Base-by-base conservation (phyloP, 1,140 invertebrate species). In the Brachionus asplanchnoidis region DNA sequence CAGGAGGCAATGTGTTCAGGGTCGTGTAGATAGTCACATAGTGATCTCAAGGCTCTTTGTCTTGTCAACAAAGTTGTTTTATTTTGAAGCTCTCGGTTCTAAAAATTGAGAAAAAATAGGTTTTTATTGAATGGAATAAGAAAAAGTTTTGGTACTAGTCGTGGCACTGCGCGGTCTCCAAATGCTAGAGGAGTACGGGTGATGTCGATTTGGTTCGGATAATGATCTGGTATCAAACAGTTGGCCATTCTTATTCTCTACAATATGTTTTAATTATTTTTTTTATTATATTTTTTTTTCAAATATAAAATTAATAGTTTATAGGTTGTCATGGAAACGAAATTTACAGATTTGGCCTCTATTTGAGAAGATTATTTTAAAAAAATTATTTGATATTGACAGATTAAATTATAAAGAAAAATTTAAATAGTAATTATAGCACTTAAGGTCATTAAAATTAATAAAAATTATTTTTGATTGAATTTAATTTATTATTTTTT, bases 11-110 rank as follows among this genome's bases (percentile, higher is more conserved):
- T 89, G 84, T 90, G 87, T 86, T 90, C 89, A 23, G 89, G 89
- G 85, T 90, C 90, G 86, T 90, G 90, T 26, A 90, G 85, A 86
- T 89, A 88, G 78, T 90, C 89, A 87, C 87, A 89, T 56, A 90
- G 85, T 77, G 89, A 87, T 88, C 88, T 88, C 32, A 90, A 86
- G 66, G 89, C 88, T 82, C 89, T 87, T 84, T 90, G 90, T 75
- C 88, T 75, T 14, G 87, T 87, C 23, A 89, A 40, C 11, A 90
- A 84, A 17, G 85, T 87, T 26, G 73, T 20, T 14, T 84, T 84
- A 75, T 65, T 23, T 85, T 89, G 87, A 23, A 90, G 84, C 86
- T 90, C 89, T 84, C 87, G 83, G 44, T 90, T 89, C 89, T 90
- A 82, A 36, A 36, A 36, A 7, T 36, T 36, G 6, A 20, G 20